These are phyloP conservation scores for Lipophrys pholis DNA, from an alignment of 2,113 vertebrate species.

Conservation along the genomic window DNA sequence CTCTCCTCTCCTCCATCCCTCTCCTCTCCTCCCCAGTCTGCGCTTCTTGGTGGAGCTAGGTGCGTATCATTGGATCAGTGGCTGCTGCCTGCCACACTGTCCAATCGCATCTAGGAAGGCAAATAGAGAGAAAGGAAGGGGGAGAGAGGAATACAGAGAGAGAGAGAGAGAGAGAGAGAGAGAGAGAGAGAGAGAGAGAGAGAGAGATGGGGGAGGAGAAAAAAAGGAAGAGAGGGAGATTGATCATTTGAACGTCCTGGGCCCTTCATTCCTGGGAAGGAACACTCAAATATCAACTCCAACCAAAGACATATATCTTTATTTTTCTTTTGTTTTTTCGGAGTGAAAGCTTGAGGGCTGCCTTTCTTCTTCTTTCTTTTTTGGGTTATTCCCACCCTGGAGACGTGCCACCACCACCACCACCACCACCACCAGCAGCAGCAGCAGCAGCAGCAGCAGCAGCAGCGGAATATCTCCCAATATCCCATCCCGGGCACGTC, in stretches of 20 bases:
- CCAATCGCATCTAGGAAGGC: slow-evolving; percentile 87
- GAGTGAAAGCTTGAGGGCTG: slow-evolving; percentile 32
- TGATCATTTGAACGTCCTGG: slow-evolving; percentile 79
- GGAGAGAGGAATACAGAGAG: slow-evolving; percentile 19
- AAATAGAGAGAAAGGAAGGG: not conserved
- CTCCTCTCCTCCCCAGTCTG: slow-evolving; percentile 28
- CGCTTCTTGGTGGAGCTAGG: slow-evolving; percentile 72
- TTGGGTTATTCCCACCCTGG: slow-evolving; percentile 53
- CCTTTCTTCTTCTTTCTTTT: slow-evolving; percentile 16
- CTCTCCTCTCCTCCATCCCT: slow-evolving; percentile 3
- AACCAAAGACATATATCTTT: slow-evolving; percentile 11
- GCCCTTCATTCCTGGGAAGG: slow-evolving; percentile 62
- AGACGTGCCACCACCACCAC: slow-evolving; percentile 62
- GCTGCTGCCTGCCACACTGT: slow-evolving; percentile 88
- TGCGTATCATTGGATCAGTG: slow-evolving; percentile 91
- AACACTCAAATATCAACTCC: slow-evolving; percentile 35
- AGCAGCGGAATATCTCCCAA: slow-evolving; percentile 63
- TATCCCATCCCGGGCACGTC: slow-evolving; percentile 78
- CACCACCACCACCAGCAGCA: no score
- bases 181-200: slow-evolving; percentile 30
- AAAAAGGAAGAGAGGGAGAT: slow-evolving; percentile 62
- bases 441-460: slow-evolving; percentile 32
- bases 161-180: slow-evolving; percentile 38
- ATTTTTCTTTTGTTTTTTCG: not conserved
- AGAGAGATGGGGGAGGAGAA: slow-evolving; percentile 51